A percentile compares a stretch with the other conserved stretches of the same genome.
These are phyloP conservation scores for Zaprionus africanus DNA, from an alignment of 1,140 invertebrate genomes.

Conservation along the genomic window DNA sequence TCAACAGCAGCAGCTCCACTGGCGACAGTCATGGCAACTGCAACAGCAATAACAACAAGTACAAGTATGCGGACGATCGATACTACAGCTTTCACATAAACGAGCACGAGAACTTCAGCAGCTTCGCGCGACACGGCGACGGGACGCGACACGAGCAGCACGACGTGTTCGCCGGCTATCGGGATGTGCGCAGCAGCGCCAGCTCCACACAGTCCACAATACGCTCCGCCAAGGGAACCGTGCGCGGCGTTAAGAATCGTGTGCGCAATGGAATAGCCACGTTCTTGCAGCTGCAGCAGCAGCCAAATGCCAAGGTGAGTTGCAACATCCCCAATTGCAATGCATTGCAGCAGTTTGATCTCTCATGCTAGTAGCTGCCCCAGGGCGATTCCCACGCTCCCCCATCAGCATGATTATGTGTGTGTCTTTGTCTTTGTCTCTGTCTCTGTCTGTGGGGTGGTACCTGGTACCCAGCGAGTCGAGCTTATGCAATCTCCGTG, in stretches of 20 bases:
- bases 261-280: constrained; percentile 97
- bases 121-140: constrained; percentile 85
- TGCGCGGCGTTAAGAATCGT: constrained; percentile 96
- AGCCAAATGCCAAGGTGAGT: constrained; percentile 89
- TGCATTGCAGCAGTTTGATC: background rate
- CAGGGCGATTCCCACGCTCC: background rate
- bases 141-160: constrained; percentile 65
- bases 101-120: constrained; percentile 86
- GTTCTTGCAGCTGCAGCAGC: constrained; percentile 93
- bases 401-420: background rate
- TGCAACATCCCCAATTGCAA: background rate
- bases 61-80: constrained; percentile 89
- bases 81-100: constrained; percentile 94
- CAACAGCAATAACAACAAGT: constrained; percentile 47
- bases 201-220: constrained; percentile 91
- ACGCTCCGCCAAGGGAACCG: constrained; percentile 94
- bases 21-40: background rate
- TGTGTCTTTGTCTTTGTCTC: background rate
- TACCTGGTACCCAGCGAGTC: constrained; percentile 42
- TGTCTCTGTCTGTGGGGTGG: background rate
- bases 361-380: background rate
- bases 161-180: constrained; percentile 92
- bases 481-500: constrained; percentile 68
- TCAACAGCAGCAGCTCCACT: constrained; percentile 18
- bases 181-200: constrained; percentile 89